phyloP scores from a whole-genome alignment of 2,888 invertebrate species.

The Lasiommata megera region DNA sequence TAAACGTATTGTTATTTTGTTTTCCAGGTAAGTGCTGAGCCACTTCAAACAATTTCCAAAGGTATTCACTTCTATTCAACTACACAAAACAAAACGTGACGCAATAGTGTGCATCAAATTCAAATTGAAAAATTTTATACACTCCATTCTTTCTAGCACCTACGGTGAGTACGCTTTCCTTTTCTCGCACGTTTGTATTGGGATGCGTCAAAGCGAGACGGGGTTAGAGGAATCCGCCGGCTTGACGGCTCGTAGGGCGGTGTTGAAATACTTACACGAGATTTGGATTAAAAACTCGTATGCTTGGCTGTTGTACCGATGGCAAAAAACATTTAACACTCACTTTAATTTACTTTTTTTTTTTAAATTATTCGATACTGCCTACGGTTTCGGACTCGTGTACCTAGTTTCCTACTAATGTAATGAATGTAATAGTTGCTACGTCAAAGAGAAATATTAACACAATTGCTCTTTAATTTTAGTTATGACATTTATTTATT shows the following conservation, averaged over 20 bases:
- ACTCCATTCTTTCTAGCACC: constrained; percentile 35
- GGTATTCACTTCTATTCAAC: constrained; percentile 32
- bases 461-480: no score
- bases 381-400: no score
- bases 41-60: constrained; percentile 21
- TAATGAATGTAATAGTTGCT: no score
- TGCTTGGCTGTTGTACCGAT: constrained; percentile 51
- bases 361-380: no score
- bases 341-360: neutral
- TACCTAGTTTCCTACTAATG: no score
- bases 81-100: constrained; percentile 35
- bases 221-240: constrained; percentile 43
- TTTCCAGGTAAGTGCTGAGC: constrained; percentile 36
- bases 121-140: constrained; percentile 41
- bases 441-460: no score
- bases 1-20: constrained; percentile 23
- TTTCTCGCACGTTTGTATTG: constrained; percentile 24
- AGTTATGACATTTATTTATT: no score
- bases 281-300: constrained; percentile 71
- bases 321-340: constrained; percentile 39
- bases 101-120: constrained; percentile 38
- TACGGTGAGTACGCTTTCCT: constrained; percentile 30
- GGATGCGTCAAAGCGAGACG: constrained; percentile 39
- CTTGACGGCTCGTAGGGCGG: constrained; percentile 48
- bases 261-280: constrained; percentile 76